Percentiles rank a stretch among this genome's conserved stretches.
These are phyloP conservation scores for Linyphia triangularis DNA, from an alignment of 2,888 invertebrate species.

Conservation along the genomic window DNA sequence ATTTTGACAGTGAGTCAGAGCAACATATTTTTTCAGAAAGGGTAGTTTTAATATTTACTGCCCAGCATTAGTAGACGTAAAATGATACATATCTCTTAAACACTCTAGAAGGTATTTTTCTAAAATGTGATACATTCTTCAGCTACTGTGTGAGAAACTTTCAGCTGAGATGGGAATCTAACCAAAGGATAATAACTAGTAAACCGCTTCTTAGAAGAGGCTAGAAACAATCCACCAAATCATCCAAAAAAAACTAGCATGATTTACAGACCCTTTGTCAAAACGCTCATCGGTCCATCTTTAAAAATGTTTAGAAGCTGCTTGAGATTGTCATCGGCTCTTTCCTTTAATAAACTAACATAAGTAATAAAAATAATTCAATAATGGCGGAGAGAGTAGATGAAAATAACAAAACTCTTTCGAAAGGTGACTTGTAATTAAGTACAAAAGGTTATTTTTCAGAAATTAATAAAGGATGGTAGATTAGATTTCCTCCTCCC, in stretches of 20 bases:
- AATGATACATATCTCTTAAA: too few relatives aligned
- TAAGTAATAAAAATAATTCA: slow-evolving; percentile 24
- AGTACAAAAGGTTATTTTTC: neutral
- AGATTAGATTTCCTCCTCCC: neutral
- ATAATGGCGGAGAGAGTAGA: slow-evolving; percentile 4
- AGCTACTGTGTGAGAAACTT: too few relatives aligned
- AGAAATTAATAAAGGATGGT: slow-evolving; percentile 23
- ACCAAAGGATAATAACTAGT: too few relatives aligned
- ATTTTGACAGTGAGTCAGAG: too few relatives aligned
- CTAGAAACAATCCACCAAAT: neutral
- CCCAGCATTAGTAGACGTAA: too few relatives aligned
- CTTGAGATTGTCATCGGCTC: neutral
- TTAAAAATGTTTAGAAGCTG: neutral
- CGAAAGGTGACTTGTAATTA: slow-evolving; percentile 22
- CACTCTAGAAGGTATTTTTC: too few relatives aligned
- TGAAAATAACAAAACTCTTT: neutral
- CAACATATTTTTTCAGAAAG: too few relatives aligned
- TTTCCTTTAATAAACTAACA: slow-evolving; percentile 2
- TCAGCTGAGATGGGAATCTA: too few relatives aligned
- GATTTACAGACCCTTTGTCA: neutral
- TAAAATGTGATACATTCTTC: too few relatives aligned
- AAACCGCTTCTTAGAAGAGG: neutral
- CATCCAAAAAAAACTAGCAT: neutral
- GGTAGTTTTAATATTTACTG: too few relatives aligned
- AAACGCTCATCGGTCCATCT: too few relatives aligned